Evolutionary conservation across 2,797 vertebrate species (phyloP), one percentile per base, ranked within the genome.

Genomic region (Triplophysa yarkandensis): DNA sequence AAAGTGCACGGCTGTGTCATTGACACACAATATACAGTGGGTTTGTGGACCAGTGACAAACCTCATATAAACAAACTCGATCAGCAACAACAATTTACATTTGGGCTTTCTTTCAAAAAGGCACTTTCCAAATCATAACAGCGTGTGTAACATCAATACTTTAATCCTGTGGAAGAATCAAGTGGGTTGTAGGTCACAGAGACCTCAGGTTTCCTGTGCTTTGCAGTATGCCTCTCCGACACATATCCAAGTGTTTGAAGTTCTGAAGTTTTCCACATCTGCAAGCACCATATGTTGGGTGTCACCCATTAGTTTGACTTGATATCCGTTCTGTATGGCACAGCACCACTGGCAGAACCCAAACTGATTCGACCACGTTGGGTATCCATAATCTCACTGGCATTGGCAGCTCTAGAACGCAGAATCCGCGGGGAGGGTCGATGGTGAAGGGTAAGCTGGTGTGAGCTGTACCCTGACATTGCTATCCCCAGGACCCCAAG

Each of bases 381-480:
- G 28, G 41, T 60, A 21, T 32, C 32, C 4, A 21, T 28, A 34
- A 55, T 30, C 1, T 60, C 28, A 2, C 23, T 7, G 48, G 57
- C 30, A 67, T 27, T 67, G 11, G 64, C 54, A 1, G 72, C 54
- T 60, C 44, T 68, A 21, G 72, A 30, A 68, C 14, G 82, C 70
- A 91, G 83, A 82, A 90, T 87, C 0, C 86, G 86, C n/a, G 85
- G 23, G 2, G 89, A 90, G 76, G 89, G 90, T 50, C 85, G 80
- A 82, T 92, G 89, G 86, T 91, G 74, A 44, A 91, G 83, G 69
- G 90, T 81, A 80, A 92, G 64, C 85, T 90, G 89, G 62, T 82
- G 86, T 80, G 89, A 91, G 87, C 90, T 90, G 87, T 91, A 90
- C 69, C 90, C 84, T 3, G 90, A 92, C 89, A 92, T 81, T 25